Evolutionary conservation across 2,113 vertebrate species (phyloP).

Genomic region (Noturus placidus): DNA sequence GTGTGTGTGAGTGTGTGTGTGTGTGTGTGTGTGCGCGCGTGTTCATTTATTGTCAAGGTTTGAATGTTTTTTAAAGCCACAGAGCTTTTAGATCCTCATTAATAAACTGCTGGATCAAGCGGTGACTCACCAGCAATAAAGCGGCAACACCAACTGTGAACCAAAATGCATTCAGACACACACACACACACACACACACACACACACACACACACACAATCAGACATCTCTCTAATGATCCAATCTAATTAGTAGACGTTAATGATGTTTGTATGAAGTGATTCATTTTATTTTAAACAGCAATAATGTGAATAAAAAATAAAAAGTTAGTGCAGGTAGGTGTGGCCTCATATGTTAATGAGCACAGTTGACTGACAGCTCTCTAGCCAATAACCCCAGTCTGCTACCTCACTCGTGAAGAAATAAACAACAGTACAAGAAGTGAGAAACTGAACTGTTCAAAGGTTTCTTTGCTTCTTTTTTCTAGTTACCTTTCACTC

Average conservation of each 20-base stretch:
- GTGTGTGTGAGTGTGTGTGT: background rate
- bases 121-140: conserved; percentile 6
- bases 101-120: conserved; percentile 1
- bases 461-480: background rate
- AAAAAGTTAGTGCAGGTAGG: background rate
- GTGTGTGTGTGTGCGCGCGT: background rate
- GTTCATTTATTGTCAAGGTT: background rate
- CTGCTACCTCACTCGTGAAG: background rate
- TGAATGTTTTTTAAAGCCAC: background rate
- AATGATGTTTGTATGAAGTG: background rate
- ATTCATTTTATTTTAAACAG: background rate
- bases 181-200: conserved; percentile 20
- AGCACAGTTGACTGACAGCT: background rate
- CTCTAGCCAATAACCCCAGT: background rate
- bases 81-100: conserved; percentile 12
- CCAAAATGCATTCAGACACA: background rate
- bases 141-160: background rate
- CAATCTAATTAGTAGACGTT: background rate
- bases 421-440: background rate
- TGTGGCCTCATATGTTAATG: background rate
- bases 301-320: background rate
- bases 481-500: background rate
- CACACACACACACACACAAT: conserved; percentile 36
- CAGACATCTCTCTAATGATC: background rate
- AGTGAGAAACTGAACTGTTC: background rate